Percentiles rank a stretch among this genome's conserved stretches.
Evolutionary conservation across 2,113 vertebrate genomes (phyloP).

Genomic region (Engystomops pustulosus): DNA sequence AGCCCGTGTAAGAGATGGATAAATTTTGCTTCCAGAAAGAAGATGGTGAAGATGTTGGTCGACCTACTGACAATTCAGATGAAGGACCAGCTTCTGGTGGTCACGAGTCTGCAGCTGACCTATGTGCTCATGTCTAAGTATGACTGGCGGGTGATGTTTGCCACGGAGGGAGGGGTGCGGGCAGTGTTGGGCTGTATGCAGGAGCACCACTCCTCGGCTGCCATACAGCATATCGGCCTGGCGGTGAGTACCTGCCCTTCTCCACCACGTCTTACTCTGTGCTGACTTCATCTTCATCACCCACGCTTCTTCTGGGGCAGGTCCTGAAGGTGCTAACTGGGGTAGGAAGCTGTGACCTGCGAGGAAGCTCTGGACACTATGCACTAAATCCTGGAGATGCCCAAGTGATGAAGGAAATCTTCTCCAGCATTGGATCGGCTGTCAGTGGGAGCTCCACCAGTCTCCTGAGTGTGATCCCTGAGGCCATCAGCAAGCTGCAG

Average conservation of each 20-base stretch:
- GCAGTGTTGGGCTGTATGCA: conserved; percentile 88
- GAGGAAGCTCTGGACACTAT: conserved; percentile 63
- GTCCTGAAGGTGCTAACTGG: conserved; percentile 88
- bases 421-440: conserved; percentile 93
- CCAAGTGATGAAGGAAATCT: conserved; percentile 92
- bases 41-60: neutral
- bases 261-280: neutral
- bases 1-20: no score
- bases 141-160: conserved; percentile 87
- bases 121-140: conserved; percentile 81
- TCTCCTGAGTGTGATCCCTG: conserved; percentile 81
- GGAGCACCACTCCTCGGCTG: conserved; percentile 73
- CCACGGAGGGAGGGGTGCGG: conserved; percentile 88
- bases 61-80: neutral
- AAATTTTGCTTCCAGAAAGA: neutral
- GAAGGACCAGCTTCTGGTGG: conserved; percentile 76
- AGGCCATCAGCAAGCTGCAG: conserved; percentile 85
- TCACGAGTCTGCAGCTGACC: conserved; percentile 77
- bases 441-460: conserved; percentile 77
- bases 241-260: conserved; percentile 75
- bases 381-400: conserved; percentile 79
- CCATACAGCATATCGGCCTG: conserved; percentile 88
- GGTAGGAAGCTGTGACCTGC: conserved; percentile 78
- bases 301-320: conserved; percentile 66
- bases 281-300: neutral